Percentiles rank a stretch among this genome's conserved stretches.
Evolutionary conservation across 2,888 invertebrate species (phyloP).

Genomic region (Blera fallax): DNA sequence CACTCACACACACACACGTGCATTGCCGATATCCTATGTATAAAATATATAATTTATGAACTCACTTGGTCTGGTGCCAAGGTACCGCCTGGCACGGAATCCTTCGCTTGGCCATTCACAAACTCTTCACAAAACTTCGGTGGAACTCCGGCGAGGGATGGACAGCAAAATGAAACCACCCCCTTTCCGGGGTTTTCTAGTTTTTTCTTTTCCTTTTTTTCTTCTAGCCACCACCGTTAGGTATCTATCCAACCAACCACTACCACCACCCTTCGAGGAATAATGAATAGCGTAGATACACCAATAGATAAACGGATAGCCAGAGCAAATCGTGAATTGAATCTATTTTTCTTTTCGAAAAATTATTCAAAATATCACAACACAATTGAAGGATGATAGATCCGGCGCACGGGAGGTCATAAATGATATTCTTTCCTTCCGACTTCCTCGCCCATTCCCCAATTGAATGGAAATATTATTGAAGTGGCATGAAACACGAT

Average conservation of each 20-base stretch:
- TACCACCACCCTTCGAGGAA: slow-evolving; percentile 44
- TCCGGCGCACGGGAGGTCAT: slow-evolving; percentile 64
- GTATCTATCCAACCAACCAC: slow-evolving; percentile 42
- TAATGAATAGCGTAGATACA: slow-evolving; percentile 38
- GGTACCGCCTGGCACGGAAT: slow-evolving; percentile 63
- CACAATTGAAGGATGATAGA: slow-evolving; percentile 67
- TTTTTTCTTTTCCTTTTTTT: slow-evolving; percentile 13
- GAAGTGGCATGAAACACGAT: slow-evolving; percentile 73
- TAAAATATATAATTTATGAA: slow-evolving; percentile 76
- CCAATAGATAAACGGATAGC: slow-evolving; percentile 55
- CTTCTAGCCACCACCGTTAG: slow-evolving; percentile 22
- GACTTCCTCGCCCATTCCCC: neutral
- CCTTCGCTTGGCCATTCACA: slow-evolving; percentile 74
- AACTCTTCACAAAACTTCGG: slow-evolving; percentile 69
- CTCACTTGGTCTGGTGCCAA: slow-evolving; percentile 74
- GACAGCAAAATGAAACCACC: slow-evolving; percentile 73
- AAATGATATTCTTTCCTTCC: slow-evolving; percentile 58
- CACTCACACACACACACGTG: slow-evolving; percentile 8
- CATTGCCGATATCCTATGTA: slow-evolving; percentile 42
- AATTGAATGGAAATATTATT: slow-evolving; percentile 54
- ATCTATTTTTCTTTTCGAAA: slow-evolving; percentile 48
- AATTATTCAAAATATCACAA: slow-evolving; percentile 54
- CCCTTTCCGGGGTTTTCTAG: slow-evolving; percentile 36
- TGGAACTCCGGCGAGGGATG: slow-evolving; percentile 74
- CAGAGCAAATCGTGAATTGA: slow-evolving; percentile 65